Conservation (phyloP, 2,797 vertebrate species). For the Tragopan temminckii region DNA sequence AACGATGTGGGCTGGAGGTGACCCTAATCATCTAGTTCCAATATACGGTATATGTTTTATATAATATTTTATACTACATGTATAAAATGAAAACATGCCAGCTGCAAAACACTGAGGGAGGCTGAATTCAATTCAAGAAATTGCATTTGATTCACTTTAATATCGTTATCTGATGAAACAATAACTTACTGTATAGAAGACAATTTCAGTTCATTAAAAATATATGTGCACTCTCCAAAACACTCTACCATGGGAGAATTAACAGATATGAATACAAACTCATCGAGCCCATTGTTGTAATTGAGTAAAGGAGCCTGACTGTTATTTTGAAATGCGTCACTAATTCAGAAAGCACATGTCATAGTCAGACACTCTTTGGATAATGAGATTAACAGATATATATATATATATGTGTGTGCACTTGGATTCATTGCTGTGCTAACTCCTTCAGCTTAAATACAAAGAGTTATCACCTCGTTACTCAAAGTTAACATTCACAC, state of each 20-base stretch:
- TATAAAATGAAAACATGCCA: not conserved
- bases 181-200: not conserved
- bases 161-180: not conserved
- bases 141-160: not conserved
- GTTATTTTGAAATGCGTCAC: slow-evolving; percentile 9
- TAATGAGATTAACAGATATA: slow-evolving; percentile 7
- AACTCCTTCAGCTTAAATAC: not conserved
- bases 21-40: not conserved
- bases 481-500: slow-evolving; percentile 35
- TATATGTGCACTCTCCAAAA: slow-evolving; percentile 2
- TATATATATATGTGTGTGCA: not conserved
- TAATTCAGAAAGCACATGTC: not conserved
- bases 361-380: not conserved
- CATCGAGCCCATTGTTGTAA: slow-evolving; percentile 31
- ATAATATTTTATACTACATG: not conserved
- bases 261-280: slow-evolving; percentile 35
- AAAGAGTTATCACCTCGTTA: not conserved
- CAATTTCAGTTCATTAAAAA: slow-evolving; percentile 37
- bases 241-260: not conserved
- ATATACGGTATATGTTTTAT: not conserved
- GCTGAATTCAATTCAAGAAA: not conserved
- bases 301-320: slow-evolving; percentile 24
- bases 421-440: not conserved
- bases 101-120: not conserved
- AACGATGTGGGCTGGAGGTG: not conserved